Percentiles rank a stretch among this genome's conserved stretches.
These are phyloP conservation scores for Sarcophilus harrisii DNA, from an alignment of 2,797 vertebrate genomes.

Conservation along the genomic window DNA sequence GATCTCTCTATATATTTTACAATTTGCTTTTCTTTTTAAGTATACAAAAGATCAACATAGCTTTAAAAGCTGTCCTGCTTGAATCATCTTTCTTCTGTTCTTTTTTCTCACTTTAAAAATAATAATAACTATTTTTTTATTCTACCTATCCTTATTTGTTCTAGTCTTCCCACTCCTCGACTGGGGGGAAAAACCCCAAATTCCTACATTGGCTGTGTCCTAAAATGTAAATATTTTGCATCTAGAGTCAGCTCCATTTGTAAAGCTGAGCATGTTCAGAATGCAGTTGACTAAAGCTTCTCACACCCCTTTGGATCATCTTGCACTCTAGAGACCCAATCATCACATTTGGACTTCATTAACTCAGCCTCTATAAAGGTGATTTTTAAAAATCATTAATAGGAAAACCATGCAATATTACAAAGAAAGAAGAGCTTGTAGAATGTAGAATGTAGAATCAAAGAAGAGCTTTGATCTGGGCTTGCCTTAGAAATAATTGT, in stretches of 20 bases:
- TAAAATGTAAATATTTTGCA: slow-evolving; percentile 1
- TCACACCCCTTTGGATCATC: background rate
- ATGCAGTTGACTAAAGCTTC: slow-evolving; percentile 25
- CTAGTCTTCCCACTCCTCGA: background rate
- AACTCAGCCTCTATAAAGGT: slow-evolving; percentile 36
- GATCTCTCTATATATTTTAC: background rate
- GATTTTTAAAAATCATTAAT: background rate
- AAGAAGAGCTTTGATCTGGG: slow-evolving; percentile 43
- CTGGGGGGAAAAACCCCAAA: background rate
- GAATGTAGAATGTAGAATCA: slow-evolving; percentile 10
- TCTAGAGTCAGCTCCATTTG: background rate
- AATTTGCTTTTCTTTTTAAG: background rate
- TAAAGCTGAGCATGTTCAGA: slow-evolving; percentile 2
- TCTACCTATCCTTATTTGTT: background rate
- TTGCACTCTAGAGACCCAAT: background rate
- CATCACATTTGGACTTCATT: slow-evolving; percentile 29
- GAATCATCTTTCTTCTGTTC: background rate
- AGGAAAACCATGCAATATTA: background rate
- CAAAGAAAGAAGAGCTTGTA: slow-evolving; percentile 32
- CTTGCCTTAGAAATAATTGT: slow-evolving; percentile 14
- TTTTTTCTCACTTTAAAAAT: background rate
- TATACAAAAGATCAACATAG: background rate
- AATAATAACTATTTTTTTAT: background rate
- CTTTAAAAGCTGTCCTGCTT: background rate
- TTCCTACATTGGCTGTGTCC: background rate